Evolutionary conservation across 1,140 invertebrate genomes (phyloP).

Genomic region (Caerostris extrusa): DNA sequence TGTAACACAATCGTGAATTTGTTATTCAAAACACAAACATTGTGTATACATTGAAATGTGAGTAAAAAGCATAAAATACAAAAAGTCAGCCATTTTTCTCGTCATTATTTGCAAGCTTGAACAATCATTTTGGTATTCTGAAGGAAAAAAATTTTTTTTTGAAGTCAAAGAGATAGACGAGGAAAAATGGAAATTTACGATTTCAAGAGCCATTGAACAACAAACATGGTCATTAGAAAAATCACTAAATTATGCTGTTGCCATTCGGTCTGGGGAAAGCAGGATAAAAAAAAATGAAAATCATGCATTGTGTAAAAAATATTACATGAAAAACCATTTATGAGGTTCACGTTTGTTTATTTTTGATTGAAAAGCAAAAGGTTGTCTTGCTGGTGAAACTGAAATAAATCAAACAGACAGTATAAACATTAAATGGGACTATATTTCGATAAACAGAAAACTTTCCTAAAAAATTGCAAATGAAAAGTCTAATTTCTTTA

Average conservation of each 20-base stretch:
- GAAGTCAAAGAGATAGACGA: not conserved
- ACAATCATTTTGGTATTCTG: not conserved
- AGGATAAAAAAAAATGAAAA: not conserved
- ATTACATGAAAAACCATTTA: conserved; percentile 58
- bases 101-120: not conserved
- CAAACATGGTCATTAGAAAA: conserved; percentile 64
- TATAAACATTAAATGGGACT: conserved; percentile 52
- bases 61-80: not conserved
- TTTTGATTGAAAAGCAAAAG: conserved; percentile 44
- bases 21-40: no score
- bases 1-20: no score
- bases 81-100: not conserved
- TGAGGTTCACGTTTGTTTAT: conserved; percentile 31
- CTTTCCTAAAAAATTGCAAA: conserved; percentile 33
- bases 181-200: conserved; percentile 35
- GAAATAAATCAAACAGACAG: conserved; percentile 22
- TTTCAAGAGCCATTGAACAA: conserved; percentile 27
- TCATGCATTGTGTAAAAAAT: conserved; percentile 6
- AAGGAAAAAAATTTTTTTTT: not conserved
- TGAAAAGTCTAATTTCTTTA: conserved; percentile 49
- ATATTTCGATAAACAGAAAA: conserved; percentile 21
- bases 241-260: conserved; percentile 65
- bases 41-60: no score
- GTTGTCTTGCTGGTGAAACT: not conserved
- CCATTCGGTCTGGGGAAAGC: conserved; percentile 34